Base-by-base conservation (phyloP, 2,797 vertebrate species). In the Botia kubotai region DNA sequence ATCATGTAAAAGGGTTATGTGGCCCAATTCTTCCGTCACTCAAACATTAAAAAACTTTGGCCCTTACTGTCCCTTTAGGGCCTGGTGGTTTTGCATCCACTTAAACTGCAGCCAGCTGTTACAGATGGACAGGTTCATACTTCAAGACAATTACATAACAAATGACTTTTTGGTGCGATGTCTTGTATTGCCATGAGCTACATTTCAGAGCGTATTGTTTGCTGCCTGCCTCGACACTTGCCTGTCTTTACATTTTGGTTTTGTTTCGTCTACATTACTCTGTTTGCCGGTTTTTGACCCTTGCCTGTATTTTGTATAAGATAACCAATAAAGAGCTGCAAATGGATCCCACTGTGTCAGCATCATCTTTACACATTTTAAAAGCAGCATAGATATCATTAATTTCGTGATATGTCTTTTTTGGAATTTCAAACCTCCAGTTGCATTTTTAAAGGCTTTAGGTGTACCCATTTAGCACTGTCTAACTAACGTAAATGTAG, bases 81-180 rank as follows among this genome's bases (percentile, higher is more conserved):
- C 29, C 62, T 65, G 48, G 39, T 53, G 36, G 7, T 26, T 63
- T 60, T 13, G 73, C 46, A 2, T 75, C 16, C 16, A 46, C 50
- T 55, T 57, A 50, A 77, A n/a, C 8, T 17, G 1, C 23, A 39
- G 65, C 21, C 53, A 58, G 65, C 29, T 46, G 52, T 58, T 46
- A 33, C 65, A 58, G 52, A 69, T 46, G 65, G 52, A 69, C 36
- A 69, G 75, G 75, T 77, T 57, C 14, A 69, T 46, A 69, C 21
- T 66, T 10, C 36, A 68, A 65, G 0, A 16, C 52, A 26, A 48
- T 69, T 48, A 46, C 63, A 46, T n/a, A 29, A 68, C 52, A 58
- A 69, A 67, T 57, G 4, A 66, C n/a, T 33, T 76, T 26, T 26
- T 26, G 23, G 23, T 26, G 23, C 2, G 23, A 1, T 26, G 23